phyloP scores from a whole-genome alignment of 2,888 invertebrate genomes.

The Meteorus colon region DNA sequence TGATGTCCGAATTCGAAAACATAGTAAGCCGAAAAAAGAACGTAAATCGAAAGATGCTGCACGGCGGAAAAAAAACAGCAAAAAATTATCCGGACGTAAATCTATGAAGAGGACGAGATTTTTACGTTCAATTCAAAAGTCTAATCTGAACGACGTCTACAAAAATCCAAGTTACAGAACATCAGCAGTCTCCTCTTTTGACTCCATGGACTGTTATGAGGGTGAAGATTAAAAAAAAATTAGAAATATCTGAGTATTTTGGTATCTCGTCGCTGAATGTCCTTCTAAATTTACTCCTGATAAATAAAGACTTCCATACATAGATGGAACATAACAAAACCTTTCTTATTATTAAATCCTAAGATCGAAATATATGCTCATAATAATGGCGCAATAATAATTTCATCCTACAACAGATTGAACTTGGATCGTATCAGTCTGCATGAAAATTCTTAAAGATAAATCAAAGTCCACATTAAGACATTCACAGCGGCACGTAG shows the following conservation, averaged over 20 bases:
- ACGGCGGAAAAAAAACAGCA: slow-evolving; percentile 25
- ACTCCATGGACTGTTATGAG: slow-evolving; percentile 44
- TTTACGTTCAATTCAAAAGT: slow-evolving; percentile 43
- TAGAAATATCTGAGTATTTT: no score
- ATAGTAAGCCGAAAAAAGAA: slow-evolving; percentile 27
- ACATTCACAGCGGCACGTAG: neutral
- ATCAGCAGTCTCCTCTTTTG: slow-evolving; percentile 51
- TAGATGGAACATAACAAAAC: neutral
- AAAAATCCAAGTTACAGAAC: slow-evolving; percentile 53
- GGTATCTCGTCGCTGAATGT: no score
- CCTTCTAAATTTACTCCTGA: no score
- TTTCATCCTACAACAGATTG: no score
- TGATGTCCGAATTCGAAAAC: slow-evolving; percentile 22
- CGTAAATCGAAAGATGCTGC: slow-evolving; percentile 24
- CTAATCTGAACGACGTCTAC: slow-evolving; percentile 53
- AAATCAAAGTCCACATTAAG: neutral
- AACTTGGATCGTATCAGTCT: no score
- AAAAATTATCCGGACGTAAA: slow-evolving; percentile 26
- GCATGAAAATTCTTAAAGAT: no score
- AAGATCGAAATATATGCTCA: no score
- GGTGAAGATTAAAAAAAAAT: slow-evolving; percentile 13
- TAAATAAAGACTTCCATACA: neutral
- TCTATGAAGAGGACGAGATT: slow-evolving; percentile 39
- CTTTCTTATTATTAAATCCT: no score
- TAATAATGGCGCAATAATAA: no score